Percentiles rank a stretch among this genome's conserved stretches.
phyloP scores from a whole-genome alignment of 2,888 invertebrate genomes.

The Dryomyza anilis region DNA sequence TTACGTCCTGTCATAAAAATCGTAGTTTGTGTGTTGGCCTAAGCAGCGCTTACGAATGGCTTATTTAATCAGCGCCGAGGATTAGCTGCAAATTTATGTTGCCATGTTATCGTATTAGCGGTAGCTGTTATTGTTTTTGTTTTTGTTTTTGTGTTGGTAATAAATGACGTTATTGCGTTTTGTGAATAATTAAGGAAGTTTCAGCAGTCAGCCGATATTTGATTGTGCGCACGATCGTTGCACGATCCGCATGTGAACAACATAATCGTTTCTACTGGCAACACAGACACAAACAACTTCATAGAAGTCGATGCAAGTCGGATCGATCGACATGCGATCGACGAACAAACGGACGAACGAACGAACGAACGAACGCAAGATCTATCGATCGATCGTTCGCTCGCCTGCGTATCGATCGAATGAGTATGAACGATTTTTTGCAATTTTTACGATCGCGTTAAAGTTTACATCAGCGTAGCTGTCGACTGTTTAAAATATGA shows the following conservation, averaged over 20 bases:
- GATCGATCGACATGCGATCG: background rate
- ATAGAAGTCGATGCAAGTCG: too few species aligned
- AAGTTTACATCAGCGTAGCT: constrained; percentile 45
- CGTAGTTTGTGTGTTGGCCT: constrained; percentile 35
- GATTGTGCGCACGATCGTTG: background rate
- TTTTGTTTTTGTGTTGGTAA: background rate
- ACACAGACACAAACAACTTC: background rate
- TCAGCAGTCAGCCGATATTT: too few species aligned
- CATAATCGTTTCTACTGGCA: constrained; percentile 5
- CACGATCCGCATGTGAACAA: constrained; percentile 7
- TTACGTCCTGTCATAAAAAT: constrained; percentile 31
- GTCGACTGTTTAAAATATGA: constrained; percentile 58
- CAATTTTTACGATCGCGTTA: constrained; percentile 23
- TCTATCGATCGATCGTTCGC: constrained; percentile 8
- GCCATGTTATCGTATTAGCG: constrained; percentile 8
- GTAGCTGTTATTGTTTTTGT: background rate
- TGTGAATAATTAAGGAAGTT: constrained; percentile 25
- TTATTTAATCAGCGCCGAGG: constrained; percentile 30
- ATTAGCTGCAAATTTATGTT: constrained; percentile 34
- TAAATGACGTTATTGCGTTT: constrained; percentile 15
- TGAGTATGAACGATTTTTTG: constrained; percentile 4
- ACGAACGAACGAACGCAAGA: too few species aligned
- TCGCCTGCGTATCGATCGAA: too few species aligned
- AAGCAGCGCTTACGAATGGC: constrained; percentile 18
- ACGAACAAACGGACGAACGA: too few species aligned